Conservation (phyloP, 2,888 invertebrate genomes). For the Bombylius discolor region DNA sequence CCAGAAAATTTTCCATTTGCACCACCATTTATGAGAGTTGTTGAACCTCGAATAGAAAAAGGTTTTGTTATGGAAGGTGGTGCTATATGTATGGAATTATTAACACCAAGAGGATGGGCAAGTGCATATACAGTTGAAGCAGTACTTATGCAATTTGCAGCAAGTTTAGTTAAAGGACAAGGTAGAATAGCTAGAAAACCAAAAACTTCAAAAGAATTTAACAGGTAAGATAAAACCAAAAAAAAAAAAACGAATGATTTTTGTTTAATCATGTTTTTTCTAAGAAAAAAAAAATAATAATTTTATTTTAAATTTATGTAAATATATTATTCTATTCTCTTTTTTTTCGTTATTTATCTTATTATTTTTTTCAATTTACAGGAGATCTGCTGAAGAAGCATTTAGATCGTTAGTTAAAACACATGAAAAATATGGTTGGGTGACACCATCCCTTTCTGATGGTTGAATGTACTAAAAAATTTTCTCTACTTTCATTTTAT, state of each 20-base stretch:
- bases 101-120: conserved; percentile 79
- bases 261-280: background rate
- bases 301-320: background rate
- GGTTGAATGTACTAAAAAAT: conserved; percentile 43
- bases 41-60: conserved; percentile 66
- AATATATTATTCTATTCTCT: no score
- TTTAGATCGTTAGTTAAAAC: conserved; percentile 78
- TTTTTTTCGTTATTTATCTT: no score
- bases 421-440: conserved; percentile 86
- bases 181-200: conserved; percentile 68
- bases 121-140: conserved; percentile 80
- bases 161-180: conserved; percentile 77
- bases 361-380: conserved; percentile 16
- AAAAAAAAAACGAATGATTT: background rate
- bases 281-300: background rate
- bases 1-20: conserved; percentile 84
- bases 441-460: conserved; percentile 73
- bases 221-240: conserved; percentile 27
- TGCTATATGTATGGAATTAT: conserved; percentile 77
- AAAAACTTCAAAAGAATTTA: conserved; percentile 67
- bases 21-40: conserved; percentile 73
- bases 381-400: conserved; percentile 73
- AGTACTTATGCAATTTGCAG: conserved; percentile 79
- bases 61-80: conserved; percentile 87
- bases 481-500: background rate